Percentiles rank a stretch among this genome's conserved stretches.
These are phyloP conservation scores for Nymphalis c-album DNA, from an alignment of 2,888 invertebrate species.

Conservation along the genomic window DNA sequence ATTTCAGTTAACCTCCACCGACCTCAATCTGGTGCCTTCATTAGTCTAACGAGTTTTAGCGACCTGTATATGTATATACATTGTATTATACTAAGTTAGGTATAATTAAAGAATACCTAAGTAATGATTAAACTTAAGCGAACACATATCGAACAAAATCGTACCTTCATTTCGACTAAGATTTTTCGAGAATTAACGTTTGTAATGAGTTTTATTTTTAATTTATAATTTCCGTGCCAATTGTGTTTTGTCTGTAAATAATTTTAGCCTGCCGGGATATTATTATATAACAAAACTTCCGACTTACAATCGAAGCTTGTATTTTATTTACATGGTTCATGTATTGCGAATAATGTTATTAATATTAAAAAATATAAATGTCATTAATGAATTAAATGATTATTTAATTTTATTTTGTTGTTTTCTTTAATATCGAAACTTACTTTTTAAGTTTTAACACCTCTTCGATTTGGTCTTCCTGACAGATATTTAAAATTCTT, in stretches of 20 bases:
- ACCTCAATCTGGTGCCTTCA: constrained; percentile 81
- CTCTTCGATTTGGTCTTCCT: background rate
- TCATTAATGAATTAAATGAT: constrained; percentile 68
- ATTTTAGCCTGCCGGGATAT: constrained; percentile 34
- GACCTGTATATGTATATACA: constrained; percentile 76
- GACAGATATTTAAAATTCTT: background rate
- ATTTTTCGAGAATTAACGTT: constrained; percentile 47
- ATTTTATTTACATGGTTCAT: constrained; percentile 44
- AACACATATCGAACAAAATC: constrained; percentile 70
- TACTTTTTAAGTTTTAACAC: background rate
- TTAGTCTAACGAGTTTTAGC: constrained; percentile 68
- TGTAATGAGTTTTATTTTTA: constrained; percentile 47
- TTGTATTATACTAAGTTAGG: constrained; percentile 66
- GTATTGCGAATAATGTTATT: constrained; percentile 50
- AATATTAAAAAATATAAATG: constrained; percentile 56
- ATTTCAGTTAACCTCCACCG: constrained; percentile 71
- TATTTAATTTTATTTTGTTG: constrained; percentile 52
- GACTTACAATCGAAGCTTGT: constrained; percentile 32
- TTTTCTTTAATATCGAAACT: constrained; percentile 38
- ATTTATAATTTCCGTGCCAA: constrained; percentile 72
- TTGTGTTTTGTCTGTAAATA: constrained; percentile 55
- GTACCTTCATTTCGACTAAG: constrained; percentile 64
- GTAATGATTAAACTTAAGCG: constrained; percentile 60
- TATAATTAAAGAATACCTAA: constrained; percentile 51
- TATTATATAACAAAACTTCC: constrained; percentile 32